Evolutionary conservation across 2,888 invertebrate genomes (phyloP), one percentile per base, ranked within the genome.

Genomic region (Metacarcinus magister): DNA sequence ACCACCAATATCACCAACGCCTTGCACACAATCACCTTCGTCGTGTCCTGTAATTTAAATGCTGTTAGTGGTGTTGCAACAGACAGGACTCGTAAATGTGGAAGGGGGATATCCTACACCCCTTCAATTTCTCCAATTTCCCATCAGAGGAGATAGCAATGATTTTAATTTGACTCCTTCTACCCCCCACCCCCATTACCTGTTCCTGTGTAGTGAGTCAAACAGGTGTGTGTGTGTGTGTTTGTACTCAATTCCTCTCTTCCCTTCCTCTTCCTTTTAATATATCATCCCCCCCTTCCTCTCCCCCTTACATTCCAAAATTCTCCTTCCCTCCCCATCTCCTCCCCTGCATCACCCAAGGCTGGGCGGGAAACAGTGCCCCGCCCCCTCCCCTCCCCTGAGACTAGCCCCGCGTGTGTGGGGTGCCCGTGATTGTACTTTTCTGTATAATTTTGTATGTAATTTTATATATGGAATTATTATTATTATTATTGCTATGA

Each of bases 381-480:
- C 28, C 28, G 3, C 82, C 82, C 28, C 28, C n/a, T 28, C 82
- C 8, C 28, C 82, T 28, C 82, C 82, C 8, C 82, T 28, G 3
- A 4, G n/a, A 28, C 28, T 82, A 67, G 8, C 82, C 28, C 82
- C 28, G n/a, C n/a, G 67, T 67, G 28, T 28, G 82, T 28, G 82
- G 75, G 2, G 4, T 19, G 4, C 5, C 28, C 89, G 89, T 94
- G 94, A 92, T 95, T 95, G 75, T 95, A 95, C 92, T 92, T 92
- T 95, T 82, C 95, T 92, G 91, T 95, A 95, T 95, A 91, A 95
- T 95, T 95, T 95, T 95, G 95, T 95, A 95, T 95, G 95, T 95
- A 92, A 91, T 95, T 95, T 95, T 95, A 95, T 95, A 95, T 95
- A 95, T 92, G 75, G 95, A 95, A 95, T 91, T 39, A 94, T 19